Conservation (phyloP, 2,113 vertebrate genomes). For the Chelonoidis abingdonii region DNA sequence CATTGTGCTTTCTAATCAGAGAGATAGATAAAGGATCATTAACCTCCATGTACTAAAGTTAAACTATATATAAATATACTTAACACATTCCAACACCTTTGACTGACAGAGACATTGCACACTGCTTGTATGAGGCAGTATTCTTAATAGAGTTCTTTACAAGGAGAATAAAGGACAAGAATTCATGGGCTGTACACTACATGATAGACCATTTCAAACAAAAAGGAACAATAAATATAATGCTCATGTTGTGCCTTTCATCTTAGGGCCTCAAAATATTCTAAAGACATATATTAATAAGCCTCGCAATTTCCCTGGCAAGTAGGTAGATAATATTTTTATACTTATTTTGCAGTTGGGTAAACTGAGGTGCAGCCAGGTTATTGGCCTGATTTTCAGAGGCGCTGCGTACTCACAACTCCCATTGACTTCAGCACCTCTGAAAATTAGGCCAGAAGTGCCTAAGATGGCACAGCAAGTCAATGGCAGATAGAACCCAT, state of each 20-base stretch:
- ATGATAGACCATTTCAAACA: not conserved
- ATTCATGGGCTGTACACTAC: not conserved
- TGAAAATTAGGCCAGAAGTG: not conserved
- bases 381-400: not conserved
- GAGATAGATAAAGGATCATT: not conserved
- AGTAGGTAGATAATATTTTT: not conserved
- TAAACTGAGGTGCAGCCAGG: not conserved
- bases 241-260: not conserved
- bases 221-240: not conserved
- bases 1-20: constrained; percentile 1
- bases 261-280: not conserved
- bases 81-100: not conserved
- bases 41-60: not conserved
- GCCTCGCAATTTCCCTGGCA: not conserved
- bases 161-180: not conserved
- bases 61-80: constrained; percentile 25
- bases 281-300: not conserved
- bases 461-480: not conserved
- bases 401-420: not conserved
- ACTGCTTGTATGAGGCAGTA: not conserved
- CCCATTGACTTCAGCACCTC: not conserved
- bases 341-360: not conserved
- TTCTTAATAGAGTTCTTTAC: not conserved
- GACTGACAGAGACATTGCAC: not conserved
- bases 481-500: not conserved